Conservation (phyloP, 2,888 invertebrate genomes). For the Hoplodrina ambigua region DNA sequence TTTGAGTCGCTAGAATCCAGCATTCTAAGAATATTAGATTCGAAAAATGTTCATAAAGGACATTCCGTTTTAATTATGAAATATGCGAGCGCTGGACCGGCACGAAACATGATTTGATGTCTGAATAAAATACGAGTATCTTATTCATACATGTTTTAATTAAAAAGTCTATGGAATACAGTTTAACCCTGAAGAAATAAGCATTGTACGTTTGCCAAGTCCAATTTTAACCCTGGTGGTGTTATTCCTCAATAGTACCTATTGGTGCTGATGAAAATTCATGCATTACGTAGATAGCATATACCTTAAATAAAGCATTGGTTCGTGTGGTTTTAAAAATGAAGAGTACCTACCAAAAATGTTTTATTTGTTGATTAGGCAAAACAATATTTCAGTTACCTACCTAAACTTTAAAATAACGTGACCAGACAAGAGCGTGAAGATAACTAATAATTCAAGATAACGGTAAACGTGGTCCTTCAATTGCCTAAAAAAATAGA, state of each 20-base stretch:
- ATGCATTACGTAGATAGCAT: background rate
- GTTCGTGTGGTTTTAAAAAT: too few species aligned
- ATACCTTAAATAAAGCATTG: background rate
- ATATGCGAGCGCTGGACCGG: background rate
- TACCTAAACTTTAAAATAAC: background rate
- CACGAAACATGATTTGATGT: background rate
- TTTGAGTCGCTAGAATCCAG: background rate
- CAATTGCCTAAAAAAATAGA: constrained; percentile 8
- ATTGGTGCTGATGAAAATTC: constrained; percentile 2
- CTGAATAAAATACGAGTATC: background rate
- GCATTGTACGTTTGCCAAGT: constrained; percentile 5
- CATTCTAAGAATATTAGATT: background rate
- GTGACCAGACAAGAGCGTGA: constrained; percentile 13
- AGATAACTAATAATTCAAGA: constrained; percentile 25
- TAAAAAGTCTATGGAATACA: background rate
- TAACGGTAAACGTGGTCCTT: constrained; percentile 32
- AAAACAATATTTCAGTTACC: too few species aligned
- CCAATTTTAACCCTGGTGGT: constrained; percentile 7
- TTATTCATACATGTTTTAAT: constrained; percentile 1
- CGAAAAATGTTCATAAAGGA: background rate
- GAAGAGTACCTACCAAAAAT: too few species aligned
- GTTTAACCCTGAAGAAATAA: constrained; percentile 10
- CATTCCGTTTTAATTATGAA: background rate
- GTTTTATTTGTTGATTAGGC: too few species aligned
- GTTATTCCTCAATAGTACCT: constrained; percentile 8